Base-by-base conservation (phyloP, 2,888 invertebrate species). In the Lydus trimaculatus region DNA sequence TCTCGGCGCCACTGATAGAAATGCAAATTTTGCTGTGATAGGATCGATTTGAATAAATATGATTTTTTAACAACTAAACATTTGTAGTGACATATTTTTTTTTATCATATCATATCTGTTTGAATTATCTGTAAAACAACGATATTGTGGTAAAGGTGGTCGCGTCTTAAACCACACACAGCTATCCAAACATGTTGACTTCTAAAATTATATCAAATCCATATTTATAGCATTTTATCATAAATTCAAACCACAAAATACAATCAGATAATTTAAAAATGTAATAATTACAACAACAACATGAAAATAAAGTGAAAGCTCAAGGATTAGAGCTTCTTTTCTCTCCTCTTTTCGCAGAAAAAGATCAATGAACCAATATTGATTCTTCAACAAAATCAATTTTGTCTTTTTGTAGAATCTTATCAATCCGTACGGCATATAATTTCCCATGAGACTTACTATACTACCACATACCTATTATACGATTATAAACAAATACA, bases 151-250 rank as follows among this genome's bases (percentile, higher is more conserved):
- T 67, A 52, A 62, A 65, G 61, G 65, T 65, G 65, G 68, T 68
- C 64, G 61, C 63, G 68, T 66, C 56, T 63, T 15, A 31, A 63
- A 66, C 69, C 25, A 66, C 31, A 31, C 31, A 20, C 69, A 15
- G 31, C 36, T 20, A 63, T 65, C n/a, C n/a, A n/a, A n/a, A n/a
- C n/a, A n/a, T n/a, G n/a, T n/a, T n/a, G n/a, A 11, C 63, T 69
- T 65, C 64, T 68, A 59, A 65, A 65, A 33, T 33, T 52, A 61
- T 64, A 68, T 69, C 65, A 69, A 65, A 65, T 69, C 65, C 58
- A 69, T 65, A 69, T 69, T 69, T 69, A 63, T 65, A 65, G 15
- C 31, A 28, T n/a, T 28, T 58, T 58, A 28, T 31, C 58, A 31
- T 6, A 56, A 25, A 17, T 56, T 7, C 7, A 58, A 58, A 58